These are phyloP conservation scores for Arctopsyche grandis DNA, from an alignment of 1,140 invertebrate species.

Conservation along the genomic window DNA sequence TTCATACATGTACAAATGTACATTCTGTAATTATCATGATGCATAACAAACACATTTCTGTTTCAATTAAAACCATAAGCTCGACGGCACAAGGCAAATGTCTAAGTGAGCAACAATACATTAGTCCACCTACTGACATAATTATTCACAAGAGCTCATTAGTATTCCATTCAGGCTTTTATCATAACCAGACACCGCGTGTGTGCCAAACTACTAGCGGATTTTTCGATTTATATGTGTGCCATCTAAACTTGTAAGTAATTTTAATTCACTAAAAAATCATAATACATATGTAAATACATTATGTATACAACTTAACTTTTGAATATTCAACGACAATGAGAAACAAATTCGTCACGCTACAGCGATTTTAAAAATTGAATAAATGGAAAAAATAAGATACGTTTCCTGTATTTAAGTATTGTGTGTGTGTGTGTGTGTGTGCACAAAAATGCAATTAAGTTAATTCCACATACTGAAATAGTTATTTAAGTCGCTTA, in stretches of 20 bases:
- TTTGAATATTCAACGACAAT: background rate
- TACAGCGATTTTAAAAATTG: background rate
- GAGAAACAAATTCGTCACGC: background rate
- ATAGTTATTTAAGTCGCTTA: too few relatives aligned
- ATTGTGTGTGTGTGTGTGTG: too few relatives aligned
- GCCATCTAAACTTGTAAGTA: too few relatives aligned
- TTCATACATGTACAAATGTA: background rate
- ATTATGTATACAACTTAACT: background rate
- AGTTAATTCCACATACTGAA: too few relatives aligned
- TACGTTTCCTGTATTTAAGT: background rate
- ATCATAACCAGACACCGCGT: background rate
- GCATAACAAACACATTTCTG: too few relatives aligned
- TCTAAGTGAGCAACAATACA: conserved; percentile 10
- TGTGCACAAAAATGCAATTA: too few relatives aligned
- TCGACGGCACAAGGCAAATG: background rate
- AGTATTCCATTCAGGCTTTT: conserved; percentile 3
- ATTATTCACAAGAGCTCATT: conserved; percentile 17
- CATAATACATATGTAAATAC: too few relatives aligned
- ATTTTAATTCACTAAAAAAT: too few relatives aligned
- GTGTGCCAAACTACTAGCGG: background rate
- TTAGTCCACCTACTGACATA: conserved; percentile 26
- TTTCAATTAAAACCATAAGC: background rate
- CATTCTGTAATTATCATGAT: too few relatives aligned
- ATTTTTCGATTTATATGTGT: background rate
- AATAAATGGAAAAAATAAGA: background rate